These are phyloP conservation scores for Mycetomoellerius zeteki DNA, from an alignment of 1,140 invertebrate species.

Conservation along the genomic window DNA sequence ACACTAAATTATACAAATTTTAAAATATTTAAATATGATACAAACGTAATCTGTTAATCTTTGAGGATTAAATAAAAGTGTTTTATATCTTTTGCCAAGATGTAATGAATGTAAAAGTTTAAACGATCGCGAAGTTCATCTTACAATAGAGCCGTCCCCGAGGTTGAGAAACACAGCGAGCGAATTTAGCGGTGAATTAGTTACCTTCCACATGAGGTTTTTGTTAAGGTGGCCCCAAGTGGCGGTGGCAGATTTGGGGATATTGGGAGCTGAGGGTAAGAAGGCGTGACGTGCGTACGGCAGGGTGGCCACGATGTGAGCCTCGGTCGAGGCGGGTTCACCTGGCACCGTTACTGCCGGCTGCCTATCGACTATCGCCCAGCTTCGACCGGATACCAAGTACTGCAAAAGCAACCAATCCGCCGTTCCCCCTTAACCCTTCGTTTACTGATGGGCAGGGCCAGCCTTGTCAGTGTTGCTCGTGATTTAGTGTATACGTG, in stretches of 20 bases:
- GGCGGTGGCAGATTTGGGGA: conserved; percentile 89
- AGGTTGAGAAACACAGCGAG: conserved; percentile 59
- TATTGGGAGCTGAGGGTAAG: conserved; percentile 88
- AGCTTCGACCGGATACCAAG: conserved; percentile 86
- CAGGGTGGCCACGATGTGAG: conserved; percentile 87
- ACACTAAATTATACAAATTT: neutral
- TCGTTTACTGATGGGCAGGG: conserved; percentile 69
- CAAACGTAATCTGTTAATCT: neutral
- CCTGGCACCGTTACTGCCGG: conserved; percentile 79
- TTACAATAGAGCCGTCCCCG: conserved; percentile 43
- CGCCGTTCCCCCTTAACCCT: conserved; percentile 82
- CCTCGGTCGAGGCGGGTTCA: conserved; percentile 84
- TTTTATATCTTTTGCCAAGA: neutral
- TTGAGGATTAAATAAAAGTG: neutral
- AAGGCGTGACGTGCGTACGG: conserved; percentile 88
- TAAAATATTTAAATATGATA: neutral
- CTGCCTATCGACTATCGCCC: conserved; percentile 85
- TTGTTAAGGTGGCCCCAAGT: conserved; percentile 90
- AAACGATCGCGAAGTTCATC: neutral
- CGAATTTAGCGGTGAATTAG: conserved; percentile 83
- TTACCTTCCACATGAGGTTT: conserved; percentile 90
- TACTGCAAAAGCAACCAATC: conserved; percentile 86
- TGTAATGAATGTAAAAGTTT: neutral
- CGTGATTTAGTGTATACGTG: conserved; percentile 50
- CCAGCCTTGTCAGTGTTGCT: conserved; percentile 12